Evolutionary conservation across 2,113 vertebrate genomes (phyloP).

Genomic region (Anhinga rufa): DNA sequence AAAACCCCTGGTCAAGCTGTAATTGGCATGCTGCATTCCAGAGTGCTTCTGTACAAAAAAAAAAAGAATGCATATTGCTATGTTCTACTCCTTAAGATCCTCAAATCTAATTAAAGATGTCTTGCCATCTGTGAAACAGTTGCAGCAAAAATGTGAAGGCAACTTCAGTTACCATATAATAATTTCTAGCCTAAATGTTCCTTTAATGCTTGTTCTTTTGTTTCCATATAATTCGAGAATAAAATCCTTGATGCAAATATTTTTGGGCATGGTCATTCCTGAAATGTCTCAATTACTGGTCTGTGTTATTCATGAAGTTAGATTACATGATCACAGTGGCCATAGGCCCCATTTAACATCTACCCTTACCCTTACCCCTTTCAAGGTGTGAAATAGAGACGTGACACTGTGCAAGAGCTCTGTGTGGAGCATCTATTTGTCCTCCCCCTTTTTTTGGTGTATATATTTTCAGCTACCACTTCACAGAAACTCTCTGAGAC

Average conservation of each 20-base stretch:
- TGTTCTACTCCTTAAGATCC: background rate
- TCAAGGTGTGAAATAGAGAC: background rate
- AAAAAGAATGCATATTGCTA: background rate
- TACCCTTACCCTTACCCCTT: background rate
- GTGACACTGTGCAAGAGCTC: background rate
- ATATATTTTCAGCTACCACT: background rate
- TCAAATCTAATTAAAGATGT: background rate
- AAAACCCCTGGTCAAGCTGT: background rate
- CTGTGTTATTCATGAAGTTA: background rate
- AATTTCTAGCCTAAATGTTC: background rate
- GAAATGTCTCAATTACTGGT: background rate
- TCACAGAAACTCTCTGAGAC: background rate
- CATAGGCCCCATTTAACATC: background rate
- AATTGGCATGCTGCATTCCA: background rate
- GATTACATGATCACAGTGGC: background rate
- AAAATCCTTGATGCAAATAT: background rate
- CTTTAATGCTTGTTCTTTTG: background rate
- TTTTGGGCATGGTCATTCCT: background rate
- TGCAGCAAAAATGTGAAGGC: background rate
- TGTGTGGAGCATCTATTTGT: background rate
- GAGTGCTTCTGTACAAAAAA: background rate
- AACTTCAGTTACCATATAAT: background rate
- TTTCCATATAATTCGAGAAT: background rate
- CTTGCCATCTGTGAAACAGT: background rate
- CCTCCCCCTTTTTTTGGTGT: rapidly evolving